A percentile compares a stretch with the other conserved stretches of the same genome.
Conservation (phyloP, 2,113 vertebrate genomes). For the Carettochelys insculpta region DNA sequence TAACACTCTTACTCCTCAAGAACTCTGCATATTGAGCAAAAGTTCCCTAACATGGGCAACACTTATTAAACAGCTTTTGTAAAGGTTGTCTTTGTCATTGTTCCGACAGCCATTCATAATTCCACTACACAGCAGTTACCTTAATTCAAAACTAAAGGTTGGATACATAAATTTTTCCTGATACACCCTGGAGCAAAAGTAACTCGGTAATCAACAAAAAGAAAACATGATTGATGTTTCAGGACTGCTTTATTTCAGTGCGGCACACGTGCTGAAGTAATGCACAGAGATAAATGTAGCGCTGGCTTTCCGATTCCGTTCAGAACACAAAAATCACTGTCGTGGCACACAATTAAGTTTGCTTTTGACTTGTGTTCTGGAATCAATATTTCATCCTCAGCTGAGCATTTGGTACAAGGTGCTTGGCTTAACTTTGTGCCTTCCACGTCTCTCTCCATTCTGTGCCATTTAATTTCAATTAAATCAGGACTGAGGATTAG, state of each 20-base stretch:
- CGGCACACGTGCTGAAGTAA: constrained; percentile 36
- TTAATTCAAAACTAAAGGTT: constrained; percentile 71
- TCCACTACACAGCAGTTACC: constrained; percentile 56
- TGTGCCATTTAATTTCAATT: not conserved
- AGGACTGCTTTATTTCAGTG: constrained; percentile 62
- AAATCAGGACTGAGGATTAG: not conserved
- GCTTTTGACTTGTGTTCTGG: constrained; percentile 22
- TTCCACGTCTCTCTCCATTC: constrained; percentile 4
- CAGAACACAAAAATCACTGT: constrained; percentile 14
- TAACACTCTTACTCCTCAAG: constrained; percentile 37
- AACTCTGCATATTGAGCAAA: constrained; percentile 8
- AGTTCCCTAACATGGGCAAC: constrained; percentile 12
- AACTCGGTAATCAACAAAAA: constrained; percentile 68
- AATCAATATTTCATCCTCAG: constrained; percentile 39
- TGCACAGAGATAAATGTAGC: constrained; percentile 1
- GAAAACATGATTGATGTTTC: constrained; percentile 68
- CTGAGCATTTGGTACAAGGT: not conserved
- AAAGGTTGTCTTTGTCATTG: constrained; percentile 53
- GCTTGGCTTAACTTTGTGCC: constrained; percentile 18
- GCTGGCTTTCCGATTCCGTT: constrained; percentile 41
- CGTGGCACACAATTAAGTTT: constrained; percentile 38
- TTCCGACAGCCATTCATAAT: constrained; percentile 56
- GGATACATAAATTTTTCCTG: constrained; percentile 66
- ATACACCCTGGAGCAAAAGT: constrained; percentile 55
- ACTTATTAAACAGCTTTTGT: constrained; percentile 40